Conservation (phyloP, 2,888 invertebrate genomes). For the Odontocolon sp. region DNA sequence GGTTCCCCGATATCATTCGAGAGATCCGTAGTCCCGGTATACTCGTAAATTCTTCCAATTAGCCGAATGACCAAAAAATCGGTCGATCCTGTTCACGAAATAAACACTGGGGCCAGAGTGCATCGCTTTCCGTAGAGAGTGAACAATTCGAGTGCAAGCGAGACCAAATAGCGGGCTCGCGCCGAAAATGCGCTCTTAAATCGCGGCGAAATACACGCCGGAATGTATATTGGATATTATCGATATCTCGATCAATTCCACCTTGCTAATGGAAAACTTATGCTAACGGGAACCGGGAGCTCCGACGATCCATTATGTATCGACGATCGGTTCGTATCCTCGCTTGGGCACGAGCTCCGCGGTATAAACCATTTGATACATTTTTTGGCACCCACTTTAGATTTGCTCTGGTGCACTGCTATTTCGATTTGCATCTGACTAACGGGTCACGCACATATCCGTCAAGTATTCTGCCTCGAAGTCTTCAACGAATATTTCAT, state of each 20-base stretch:
- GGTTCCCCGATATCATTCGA: slow-evolving; percentile 51
- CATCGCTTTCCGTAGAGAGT: neutral
- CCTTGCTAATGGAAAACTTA: slow-evolving; percentile 76
- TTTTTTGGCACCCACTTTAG: slow-evolving; percentile 11
- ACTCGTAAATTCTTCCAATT: slow-evolving; percentile 77
- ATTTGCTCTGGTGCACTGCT: neutral
- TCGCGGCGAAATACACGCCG: slow-evolving; percentile 63
- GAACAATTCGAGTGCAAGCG: neutral
- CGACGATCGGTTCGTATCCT: slow-evolving; percentile 61
- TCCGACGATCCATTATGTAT: slow-evolving; percentile 70
- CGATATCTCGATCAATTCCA: slow-evolving; percentile 72
- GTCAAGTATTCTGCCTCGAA: neutral
- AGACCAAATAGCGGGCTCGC: slow-evolving; percentile 20
- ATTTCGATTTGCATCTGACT: slow-evolving; percentile 40
- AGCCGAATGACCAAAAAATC: slow-evolving; percentile 73
- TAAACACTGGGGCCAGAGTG: slow-evolving; percentile 32
- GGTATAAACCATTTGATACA: slow-evolving; percentile 31
- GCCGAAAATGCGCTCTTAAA: slow-evolving; percentile 61
- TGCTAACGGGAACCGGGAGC: slow-evolving; percentile 66
- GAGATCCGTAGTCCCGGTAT: slow-evolving; percentile 55
- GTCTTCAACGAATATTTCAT: slow-evolving; percentile 12
- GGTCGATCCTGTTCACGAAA: slow-evolving; percentile 52
- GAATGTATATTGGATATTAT: slow-evolving; percentile 77
- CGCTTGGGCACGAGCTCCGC: neutral
- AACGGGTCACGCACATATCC: neutral